These are phyloP conservation scores for Gastrophysa polygoni DNA, from an alignment of 2,888 invertebrate genomes.

Conservation along the genomic window DNA sequence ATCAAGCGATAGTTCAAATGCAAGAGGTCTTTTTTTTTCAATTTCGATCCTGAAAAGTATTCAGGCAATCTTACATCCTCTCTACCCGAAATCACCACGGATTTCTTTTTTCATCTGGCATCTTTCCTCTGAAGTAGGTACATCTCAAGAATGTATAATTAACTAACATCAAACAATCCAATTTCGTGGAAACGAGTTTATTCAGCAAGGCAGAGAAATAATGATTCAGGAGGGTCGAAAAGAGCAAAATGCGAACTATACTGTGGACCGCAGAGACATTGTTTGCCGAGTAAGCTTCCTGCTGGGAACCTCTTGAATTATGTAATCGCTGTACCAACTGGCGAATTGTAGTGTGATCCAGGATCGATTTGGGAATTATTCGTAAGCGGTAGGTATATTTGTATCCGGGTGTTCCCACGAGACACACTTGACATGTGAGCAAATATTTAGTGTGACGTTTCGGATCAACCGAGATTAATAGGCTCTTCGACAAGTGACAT, in stretches of 20 bases:
- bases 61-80: not conserved
- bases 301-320: not conserved
- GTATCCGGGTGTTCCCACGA: not conserved
- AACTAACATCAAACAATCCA: slow-evolving; percentile 31
- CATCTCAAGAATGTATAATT: slow-evolving; percentile 30
- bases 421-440: not conserved
- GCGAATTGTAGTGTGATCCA: not conserved
- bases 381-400: not conserved
- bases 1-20: too few species aligned
- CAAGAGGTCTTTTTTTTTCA: too few species aligned
- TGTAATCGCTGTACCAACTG: not conserved
- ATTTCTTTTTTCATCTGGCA: not conserved
- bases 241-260: slow-evolving; percentile 24
- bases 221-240: slow-evolving; percentile 21
- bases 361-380: not conserved
- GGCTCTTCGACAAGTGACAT: not conserved
- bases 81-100: not conserved
- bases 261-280: not conserved
- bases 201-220: slow-evolving; percentile 26
- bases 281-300: not conserved
- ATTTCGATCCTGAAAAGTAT: too few species aligned
- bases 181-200: slow-evolving; percentile 26
- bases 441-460: not conserved
- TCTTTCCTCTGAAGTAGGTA: slow-evolving; percentile 9
- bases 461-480: not conserved